phyloP scores from a whole-genome alignment of 2,113 vertebrate species.

The Hassar affinis region DNA sequence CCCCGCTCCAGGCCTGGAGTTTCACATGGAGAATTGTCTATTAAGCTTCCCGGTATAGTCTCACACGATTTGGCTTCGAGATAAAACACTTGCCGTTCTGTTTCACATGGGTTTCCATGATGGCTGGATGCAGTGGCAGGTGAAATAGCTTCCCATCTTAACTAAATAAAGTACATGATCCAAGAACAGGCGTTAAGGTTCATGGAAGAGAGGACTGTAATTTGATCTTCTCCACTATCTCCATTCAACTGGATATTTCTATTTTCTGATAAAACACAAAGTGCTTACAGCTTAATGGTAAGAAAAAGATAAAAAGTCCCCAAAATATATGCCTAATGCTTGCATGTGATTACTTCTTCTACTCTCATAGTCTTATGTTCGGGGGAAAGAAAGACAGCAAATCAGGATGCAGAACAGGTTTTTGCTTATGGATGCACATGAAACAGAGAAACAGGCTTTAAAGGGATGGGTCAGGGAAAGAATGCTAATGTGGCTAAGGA shows the following conservation, averaged over 20 bases:
- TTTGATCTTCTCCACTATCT: slow-evolving; percentile 38
- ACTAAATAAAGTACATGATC: slow-evolving; percentile 42
- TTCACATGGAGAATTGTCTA: slow-evolving; percentile 3
- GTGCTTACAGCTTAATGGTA: slow-evolving; percentile 53
- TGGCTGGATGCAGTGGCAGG: slow-evolving; percentile 39
- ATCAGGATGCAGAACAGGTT: background rate
- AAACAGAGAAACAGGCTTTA: slow-evolving; percentile 7
- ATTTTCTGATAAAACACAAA: slow-evolving; percentile 31
- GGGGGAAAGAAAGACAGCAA: background rate
- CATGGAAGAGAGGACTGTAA: slow-evolving; percentile 31
- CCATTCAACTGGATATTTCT: slow-evolving; percentile 43
- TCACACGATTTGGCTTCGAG: slow-evolving; percentile 27
- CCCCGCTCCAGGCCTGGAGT: background rate
- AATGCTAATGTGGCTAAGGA: background rate
- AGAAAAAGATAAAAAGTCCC: slow-evolving; percentile 59
- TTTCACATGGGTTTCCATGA: slow-evolving; percentile 48
- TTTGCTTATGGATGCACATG: slow-evolving; percentile 7
- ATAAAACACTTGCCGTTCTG: slow-evolving; percentile 50
- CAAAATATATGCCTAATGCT: slow-evolving; percentile 55
- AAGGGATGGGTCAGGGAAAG: background rate
- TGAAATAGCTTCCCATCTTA: slow-evolving; percentile 38
- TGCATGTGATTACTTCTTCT: slow-evolving; percentile 63
- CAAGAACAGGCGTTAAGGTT: slow-evolving; percentile 10
- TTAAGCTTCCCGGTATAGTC: slow-evolving; percentile 3
- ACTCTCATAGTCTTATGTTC: slow-evolving; percentile 58